Percentiles rank a stretch among this genome's conserved stretches.
Evolutionary conservation across 2,797 vertebrate genomes (phyloP).

Genomic region (Pseudopleuronectes americanus): DNA sequence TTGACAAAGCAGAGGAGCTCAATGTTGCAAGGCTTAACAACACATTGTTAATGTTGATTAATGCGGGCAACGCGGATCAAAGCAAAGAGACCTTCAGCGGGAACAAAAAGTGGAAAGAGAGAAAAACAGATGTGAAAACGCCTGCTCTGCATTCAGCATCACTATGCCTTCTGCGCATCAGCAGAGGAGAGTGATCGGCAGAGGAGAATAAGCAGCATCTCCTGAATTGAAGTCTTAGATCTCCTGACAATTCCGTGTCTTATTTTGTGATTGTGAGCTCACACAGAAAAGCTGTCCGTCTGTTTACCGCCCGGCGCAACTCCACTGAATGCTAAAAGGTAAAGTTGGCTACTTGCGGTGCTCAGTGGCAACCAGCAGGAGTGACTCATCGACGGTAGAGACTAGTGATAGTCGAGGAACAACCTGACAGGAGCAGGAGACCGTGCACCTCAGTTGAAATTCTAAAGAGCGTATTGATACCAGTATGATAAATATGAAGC

Average conservation of each 20-base stretch:
- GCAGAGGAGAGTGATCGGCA: conserved; percentile 32
- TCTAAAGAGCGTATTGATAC: too few species aligned
- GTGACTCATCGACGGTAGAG: not conserved
- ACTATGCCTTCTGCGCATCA: conserved; percentile 44
- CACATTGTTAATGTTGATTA: conserved; percentile 68
- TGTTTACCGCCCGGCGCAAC: conserved; percentile 13
- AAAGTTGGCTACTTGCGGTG: not conserved
- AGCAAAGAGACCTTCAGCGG: conserved; percentile 59
- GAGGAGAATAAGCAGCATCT: conserved; percentile 31
- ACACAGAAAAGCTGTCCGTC: conserved; percentile 12
- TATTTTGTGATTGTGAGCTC: conserved; percentile 30
- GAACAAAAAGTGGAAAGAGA: conserved; percentile 46
- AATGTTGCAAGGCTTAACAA: conserved; percentile 38
- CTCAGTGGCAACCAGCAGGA: not conserved
- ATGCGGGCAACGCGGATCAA: conserved; percentile 63
- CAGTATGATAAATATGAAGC: too few species aligned
- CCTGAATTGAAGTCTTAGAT: conserved; percentile 42
- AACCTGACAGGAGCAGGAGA: too few species aligned
- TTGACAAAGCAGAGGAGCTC: conserved; percentile 47
- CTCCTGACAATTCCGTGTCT: conserved; percentile 20
- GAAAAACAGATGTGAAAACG: conserved; percentile 59
- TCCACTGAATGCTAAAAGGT: conserved; percentile 9
- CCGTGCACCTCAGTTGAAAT: too few species aligned
- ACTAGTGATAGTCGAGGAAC: too few species aligned
- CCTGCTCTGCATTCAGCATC: conserved; percentile 59